Evolutionary conservation across 2,797 vertebrate species (phyloP), one percentile per base, ranked within the genome.

Genomic region (Microcaecilia unicolor): DNA sequence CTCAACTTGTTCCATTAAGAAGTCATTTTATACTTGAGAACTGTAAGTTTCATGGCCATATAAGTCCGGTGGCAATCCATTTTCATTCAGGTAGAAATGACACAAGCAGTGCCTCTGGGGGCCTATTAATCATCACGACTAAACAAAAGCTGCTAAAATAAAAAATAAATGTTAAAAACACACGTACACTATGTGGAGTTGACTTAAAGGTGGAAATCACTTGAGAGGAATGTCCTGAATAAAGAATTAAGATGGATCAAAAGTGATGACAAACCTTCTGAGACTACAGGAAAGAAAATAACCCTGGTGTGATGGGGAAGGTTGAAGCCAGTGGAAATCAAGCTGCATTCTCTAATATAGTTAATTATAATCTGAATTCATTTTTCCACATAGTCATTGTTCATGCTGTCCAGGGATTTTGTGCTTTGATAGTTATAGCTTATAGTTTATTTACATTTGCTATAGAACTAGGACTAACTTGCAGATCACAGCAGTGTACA

Each of bases 321-420:
- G 11, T 30, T 9, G n/a, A 6, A 38, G 15, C 23, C 29, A 34
- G 39, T 2, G 6, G 12, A 52, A 26, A 36, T 15, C 22, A 26
- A 36, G 35, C 26, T 39, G 16, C 1, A 1, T 12, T 37, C 10
- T 20, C 24, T 34, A 20, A 36, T 9, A 9, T 19, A 44, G 11
- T 44, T 57, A 58, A 42, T 6, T 21, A n/a, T 28, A 10, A 44
- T 60, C 52, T 55, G 18, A 54, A 44, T 51, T 28, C 36, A 43
- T 27, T 41, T 49, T 29, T 47, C 48, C 20, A 33, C 25, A 49
- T 4, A 25, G 35, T 13, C 11, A 40, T 32, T 20, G 16, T 41
- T 31, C 39, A 5, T 18, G 9, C 32, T 23, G 13, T 34, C 30
- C 21, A 16, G 18, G 4, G 8, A 5, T 25, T 37, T 17, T 37